Conservation (phyloP, 2,888 invertebrate genomes). For the Helobdella robusta region DNA sequence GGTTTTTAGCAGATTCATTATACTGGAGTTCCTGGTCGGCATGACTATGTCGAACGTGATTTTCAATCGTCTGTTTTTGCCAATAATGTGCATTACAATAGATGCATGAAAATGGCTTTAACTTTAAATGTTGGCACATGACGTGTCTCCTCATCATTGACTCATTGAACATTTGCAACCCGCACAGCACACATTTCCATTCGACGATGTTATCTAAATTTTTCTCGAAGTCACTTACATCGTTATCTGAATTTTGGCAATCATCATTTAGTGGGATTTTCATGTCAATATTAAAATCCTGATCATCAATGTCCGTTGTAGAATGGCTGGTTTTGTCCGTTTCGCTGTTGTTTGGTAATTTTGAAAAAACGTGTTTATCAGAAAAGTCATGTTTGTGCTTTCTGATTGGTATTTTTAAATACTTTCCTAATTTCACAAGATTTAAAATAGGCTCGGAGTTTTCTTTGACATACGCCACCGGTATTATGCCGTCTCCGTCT, state of each 20-base stretch:
- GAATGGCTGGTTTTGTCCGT: not conserved
- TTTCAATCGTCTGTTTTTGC: constrained; percentile 16
- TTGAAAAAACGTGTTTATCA: not conserved
- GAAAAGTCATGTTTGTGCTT: constrained; percentile 11
- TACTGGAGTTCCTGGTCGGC: not conserved
- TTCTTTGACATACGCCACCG: constrained; percentile 23
- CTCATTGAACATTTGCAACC: constrained; percentile 13
- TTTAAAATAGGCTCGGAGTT: constrained; percentile 24
- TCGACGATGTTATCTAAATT: constrained; percentile 6
- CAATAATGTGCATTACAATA: constrained; percentile 23
- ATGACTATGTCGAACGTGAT: constrained; percentile 10
- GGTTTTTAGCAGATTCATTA: not conserved
- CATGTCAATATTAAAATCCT: too few relatives aligned
- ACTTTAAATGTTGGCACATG: constrained; percentile 27
- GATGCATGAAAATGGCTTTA: constrained; percentile 27
- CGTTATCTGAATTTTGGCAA: too few relatives aligned
- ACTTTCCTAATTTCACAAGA: constrained; percentile 19
- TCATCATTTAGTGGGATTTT: too few relatives aligned
- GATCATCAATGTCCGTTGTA: not conserved
- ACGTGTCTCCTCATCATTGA: constrained; percentile 27
- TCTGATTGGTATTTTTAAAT: constrained; percentile 12
- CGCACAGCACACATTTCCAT: constrained; percentile 28
- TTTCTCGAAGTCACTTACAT: not conserved
- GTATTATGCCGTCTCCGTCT: constrained; percentile 1
- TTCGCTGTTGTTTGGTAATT: not conserved